Evolutionary conservation across 2,888 invertebrate genomes (phyloP), one percentile per base, ranked within the genome.

Genomic region (Lithophane ornitopus): DNA sequence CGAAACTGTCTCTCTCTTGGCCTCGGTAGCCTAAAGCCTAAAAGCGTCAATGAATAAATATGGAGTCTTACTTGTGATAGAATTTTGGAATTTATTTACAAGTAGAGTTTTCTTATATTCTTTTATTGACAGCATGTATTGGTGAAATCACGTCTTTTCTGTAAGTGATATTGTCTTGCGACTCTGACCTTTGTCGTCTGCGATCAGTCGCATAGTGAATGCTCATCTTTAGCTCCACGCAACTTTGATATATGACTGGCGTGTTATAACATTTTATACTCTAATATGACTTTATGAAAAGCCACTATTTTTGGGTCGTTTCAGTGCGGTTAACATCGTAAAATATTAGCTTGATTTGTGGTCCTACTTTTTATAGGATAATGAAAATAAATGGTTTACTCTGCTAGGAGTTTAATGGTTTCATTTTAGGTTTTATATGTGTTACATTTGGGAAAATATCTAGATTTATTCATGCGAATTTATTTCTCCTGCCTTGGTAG

Each of bases 331-430:
- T 81, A 28, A 65, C 62, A 62, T 73, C 74, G 70, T 78, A 74
- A 83, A 83, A 78, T 70, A 79, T 82, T 76, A 68, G 74, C 66
- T 80, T 86, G 83, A 79, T 85, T 85, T 77, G 63, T 63, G 73
- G 61, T 70, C 67, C 63, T 63, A 74, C 56, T 79, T 87, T 86
- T 87, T 83, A 87, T 73, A 61, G 63, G 61, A 74, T 82, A 78
- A 87, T 80, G 78, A 80, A 87, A 80, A 80, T 85, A 82, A 82
- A 85, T 82, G 76, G 73, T 73, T 87, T 66, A 76, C 62, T 77
- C 72, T 66, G 77, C 71, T 63, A 70, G 54, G 22, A 58, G 22
- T 70, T 70, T 85, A 85, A 85, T 75, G 76, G 71, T 71, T 73
- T 68, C 61, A 81, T 76, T 82, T 70, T 49, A 52, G 44, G 14